Evolutionary conservation across 2,888 invertebrate species (phyloP), one percentile per base, ranked within the genome.

Genomic region (Apodemia hepburni): DNA sequence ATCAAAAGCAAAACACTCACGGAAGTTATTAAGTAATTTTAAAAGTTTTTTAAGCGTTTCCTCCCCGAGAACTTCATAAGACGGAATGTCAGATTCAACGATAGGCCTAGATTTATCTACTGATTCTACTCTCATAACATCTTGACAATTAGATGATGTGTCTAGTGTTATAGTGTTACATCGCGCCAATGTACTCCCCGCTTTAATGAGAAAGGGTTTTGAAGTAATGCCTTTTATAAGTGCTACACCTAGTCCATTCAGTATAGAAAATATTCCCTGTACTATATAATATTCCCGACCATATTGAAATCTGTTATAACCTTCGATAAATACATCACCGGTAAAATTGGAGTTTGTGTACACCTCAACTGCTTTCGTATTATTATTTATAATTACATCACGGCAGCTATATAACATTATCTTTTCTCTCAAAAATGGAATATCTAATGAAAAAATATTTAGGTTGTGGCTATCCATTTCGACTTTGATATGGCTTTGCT

Each of bases 241-340:
- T 3, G 49, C 49, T 51, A 51, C 8, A 11, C 49, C 49, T 0
- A 51, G 4, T 22, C 22, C 49, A 51, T 51, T 51, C 11, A 11
- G 18, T 0, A 51, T 18, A 3, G 49, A 51, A 18, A 63, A 63
- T 12, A 63, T n/a, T 18, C 63, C 58, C 12, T 63, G 63, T 15
- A 63, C 60, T 27, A 63, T 33, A 51, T 60, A 63, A 33, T 63
- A 47, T 42, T 63, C 63, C 1, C 57, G 60, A 2, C 63, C 63
- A 5, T 33, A 29, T 18, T 63, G 60, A 29, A 60, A 63, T 42
- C 63, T 58, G 22, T 51, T 60, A 35, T 59, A 57, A 42, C 63
- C 58, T 49, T 63, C 63, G 18, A 63, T 58, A 29, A 60, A 63
- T 8, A 63, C 49, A 7, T 63, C 60, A 29, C 60, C 63, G 27